Base-by-base conservation (phyloP, 2,888 invertebrate species). In the Heliconius ismenius region DNA sequence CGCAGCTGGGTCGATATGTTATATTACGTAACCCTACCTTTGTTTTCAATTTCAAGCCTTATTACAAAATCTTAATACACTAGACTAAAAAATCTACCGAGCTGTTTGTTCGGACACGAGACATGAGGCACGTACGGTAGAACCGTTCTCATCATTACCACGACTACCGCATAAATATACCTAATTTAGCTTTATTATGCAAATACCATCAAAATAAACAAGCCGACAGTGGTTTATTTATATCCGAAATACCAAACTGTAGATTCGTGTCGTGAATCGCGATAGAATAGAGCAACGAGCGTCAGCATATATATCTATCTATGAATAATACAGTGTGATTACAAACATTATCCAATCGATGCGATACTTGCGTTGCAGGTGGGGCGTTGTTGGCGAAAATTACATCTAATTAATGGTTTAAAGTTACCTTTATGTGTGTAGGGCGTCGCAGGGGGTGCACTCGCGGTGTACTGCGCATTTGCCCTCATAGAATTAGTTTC, bases 71-170 rank as follows among this genome's bases (percentile, higher is more conserved):
- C 76, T 78, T 63, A 63, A 74, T 74, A 58, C 58, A 36, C 13
- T 58, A 76, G 26, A 62, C 28, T 75, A 69, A 80, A 78, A 78
- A 80, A 76, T 85, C 85, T 82, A 84, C 81, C 83, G 79, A 83
- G 82, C 74, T 91, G 86, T 91, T 90, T 90, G 88, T 86, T 86
- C 85, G 83, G 84, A 81, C 82, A 26, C 28, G 86, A 88, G 91
- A 92, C 90, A 91, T 84, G 87, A 87, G 83, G 83, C 84, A 82
- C 82, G 83, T 83, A 85, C 83, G 86, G 83, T 84, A 24, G 83
- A 77, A 85, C 87, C 88, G 89, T 90, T 88, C 87, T 89, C 85
- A 89, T 85, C 87, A 87, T 89, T 89, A 88, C 72, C 74, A 86
- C 82, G 15, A 43, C 21, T 28, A 28, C 13, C 15, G 15, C 54